These are phyloP conservation scores for Agrilus planipennis DNA, from an alignment of 1,140 invertebrate genomes.

Conservation along the genomic window DNA sequence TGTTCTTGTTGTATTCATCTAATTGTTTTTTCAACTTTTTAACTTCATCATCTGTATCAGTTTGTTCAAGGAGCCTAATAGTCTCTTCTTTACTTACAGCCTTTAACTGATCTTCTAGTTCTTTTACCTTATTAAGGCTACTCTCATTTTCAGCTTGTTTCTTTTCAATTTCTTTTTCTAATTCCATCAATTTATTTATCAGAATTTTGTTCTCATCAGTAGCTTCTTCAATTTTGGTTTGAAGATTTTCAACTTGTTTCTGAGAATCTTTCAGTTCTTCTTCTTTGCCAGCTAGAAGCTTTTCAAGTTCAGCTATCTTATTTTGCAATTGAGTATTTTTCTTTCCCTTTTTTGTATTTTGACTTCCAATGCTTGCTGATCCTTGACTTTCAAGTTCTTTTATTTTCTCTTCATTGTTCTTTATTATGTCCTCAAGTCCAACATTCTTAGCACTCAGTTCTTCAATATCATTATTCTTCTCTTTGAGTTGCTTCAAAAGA, in stretches of 20 bases:
- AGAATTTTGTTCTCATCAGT: constrained; percentile 28
- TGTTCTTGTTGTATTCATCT: constrained; percentile 64
- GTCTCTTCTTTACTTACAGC: constrained; percentile 3
- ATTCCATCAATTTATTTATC: constrained; percentile 25
- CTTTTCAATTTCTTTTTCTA: constrained; percentile 38
- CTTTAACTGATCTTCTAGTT: constrained; percentile 28
- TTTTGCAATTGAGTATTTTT: too few species aligned
- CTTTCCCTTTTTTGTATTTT: too few species aligned
- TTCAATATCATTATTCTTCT: constrained; percentile 44
- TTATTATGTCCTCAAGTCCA: background rate
- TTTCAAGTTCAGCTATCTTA: background rate
- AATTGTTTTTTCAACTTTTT: constrained; percentile 52
- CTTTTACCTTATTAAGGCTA: background rate
- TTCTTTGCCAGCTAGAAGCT: too few species aligned
- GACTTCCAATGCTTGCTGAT: too few species aligned
- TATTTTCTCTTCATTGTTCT: background rate
- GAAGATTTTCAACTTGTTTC: constrained; percentile 34
- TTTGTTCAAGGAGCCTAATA: background rate
- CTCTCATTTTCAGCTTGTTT: constrained; percentile 7
- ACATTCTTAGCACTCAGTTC: constrained; percentile 28
- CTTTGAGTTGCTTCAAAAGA: constrained; percentile 40
- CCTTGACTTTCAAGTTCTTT: constrained; percentile 3
- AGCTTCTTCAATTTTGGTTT: constrained; percentile 35
- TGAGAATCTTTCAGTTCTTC: constrained; percentile 17
- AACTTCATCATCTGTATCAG: constrained; percentile 33